A percentile compares a stretch with the other conserved stretches of the same genome.
These are phyloP conservation scores for Drosophila diplacantha DNA, from an alignment of 2,888 invertebrate species.

Conservation along the genomic window DNA sequence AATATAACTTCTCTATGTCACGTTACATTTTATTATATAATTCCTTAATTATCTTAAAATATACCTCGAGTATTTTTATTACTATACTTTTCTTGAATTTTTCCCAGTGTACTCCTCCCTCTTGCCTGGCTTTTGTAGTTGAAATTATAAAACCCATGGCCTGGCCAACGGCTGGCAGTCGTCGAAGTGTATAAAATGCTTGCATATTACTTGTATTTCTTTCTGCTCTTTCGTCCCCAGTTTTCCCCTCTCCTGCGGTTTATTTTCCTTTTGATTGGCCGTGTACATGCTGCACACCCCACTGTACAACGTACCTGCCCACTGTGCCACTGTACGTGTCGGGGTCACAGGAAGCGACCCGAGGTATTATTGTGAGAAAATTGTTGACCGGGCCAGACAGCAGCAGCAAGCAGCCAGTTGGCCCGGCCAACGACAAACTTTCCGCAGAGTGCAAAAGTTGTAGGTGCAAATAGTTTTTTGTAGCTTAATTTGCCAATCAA, in stretches of 20 bases:
- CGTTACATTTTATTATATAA: too few relatives aligned
- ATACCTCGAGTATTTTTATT: background rate
- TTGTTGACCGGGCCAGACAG: slow-evolving; percentile 38
- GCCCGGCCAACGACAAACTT: slow-evolving; percentile 32
- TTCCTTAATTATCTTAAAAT: too few relatives aligned
- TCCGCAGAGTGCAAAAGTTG: slow-evolving; percentile 38
- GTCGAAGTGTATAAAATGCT: slow-evolving; percentile 57
- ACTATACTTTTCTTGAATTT: background rate
- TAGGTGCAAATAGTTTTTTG: slow-evolving; percentile 44
- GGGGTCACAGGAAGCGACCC: slow-evolving; percentile 57
- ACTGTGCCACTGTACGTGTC: slow-evolving; percentile 19
- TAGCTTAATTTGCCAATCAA: slow-evolving; percentile 46
- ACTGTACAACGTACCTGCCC: slow-evolving; percentile 36
- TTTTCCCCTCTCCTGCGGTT: slow-evolving; percentile 40
- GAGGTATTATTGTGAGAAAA: slow-evolving; percentile 55
- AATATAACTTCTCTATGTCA: too few relatives aligned
- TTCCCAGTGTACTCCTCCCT: background rate
- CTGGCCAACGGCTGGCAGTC: slow-evolving; percentile 37
- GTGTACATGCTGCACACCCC: slow-evolving; percentile 23
- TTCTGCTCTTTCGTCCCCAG: slow-evolving; percentile 10
- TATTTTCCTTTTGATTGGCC: slow-evolving; percentile 56
- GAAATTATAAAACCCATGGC: slow-evolving; percentile 61
- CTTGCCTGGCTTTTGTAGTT: slow-evolving; percentile 15
- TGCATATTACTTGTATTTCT: slow-evolving; percentile 58
- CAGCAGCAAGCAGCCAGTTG: slow-evolving; percentile 13